Conservation (phyloP, 2,888 invertebrate genomes). For the Molanna angustata region DNA sequence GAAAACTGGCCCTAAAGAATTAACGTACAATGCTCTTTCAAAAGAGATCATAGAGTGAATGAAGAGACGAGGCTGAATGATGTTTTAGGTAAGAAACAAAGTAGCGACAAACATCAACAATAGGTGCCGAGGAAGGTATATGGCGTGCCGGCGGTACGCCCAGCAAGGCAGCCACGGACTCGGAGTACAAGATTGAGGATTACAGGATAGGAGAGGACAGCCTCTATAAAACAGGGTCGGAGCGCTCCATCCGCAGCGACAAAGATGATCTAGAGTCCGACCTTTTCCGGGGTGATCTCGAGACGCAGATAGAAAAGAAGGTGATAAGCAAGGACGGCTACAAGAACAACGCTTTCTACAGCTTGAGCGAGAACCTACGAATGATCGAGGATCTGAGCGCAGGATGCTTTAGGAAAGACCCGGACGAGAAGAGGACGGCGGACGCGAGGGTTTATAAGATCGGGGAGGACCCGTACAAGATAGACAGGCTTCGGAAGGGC, state of each 20-base stretch:
- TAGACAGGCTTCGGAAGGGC: slow-evolving; percentile 7
- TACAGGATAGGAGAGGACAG: slow-evolving; percentile 18
- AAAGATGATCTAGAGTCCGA: slow-evolving; percentile 8
- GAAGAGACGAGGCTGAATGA: too few relatives aligned
- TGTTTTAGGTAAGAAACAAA: too few relatives aligned
- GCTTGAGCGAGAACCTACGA: slow-evolving; percentile 6
- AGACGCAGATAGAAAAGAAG: slow-evolving; percentile 13
- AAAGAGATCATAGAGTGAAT: too few relatives aligned
- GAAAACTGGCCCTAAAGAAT: too few relatives aligned
- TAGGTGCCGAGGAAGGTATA: slow-evolving; percentile 18
- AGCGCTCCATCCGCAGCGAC: neutral
- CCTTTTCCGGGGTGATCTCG: slow-evolving; percentile 16
- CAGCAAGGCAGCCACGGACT: slow-evolving; percentile 13
- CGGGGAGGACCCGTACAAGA: slow-evolving; percentile 13
- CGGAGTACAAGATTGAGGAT: slow-evolving; percentile 16
- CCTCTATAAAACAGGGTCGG: slow-evolving; percentile 12
- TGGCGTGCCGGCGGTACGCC: slow-evolving; percentile 24
- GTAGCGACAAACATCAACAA: slow-evolving; percentile 16
- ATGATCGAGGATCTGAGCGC: slow-evolving; percentile 16
- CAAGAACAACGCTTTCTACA: slow-evolving; percentile 6
- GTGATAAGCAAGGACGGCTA: slow-evolving; percentile 1
- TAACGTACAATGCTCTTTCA: too few relatives aligned
- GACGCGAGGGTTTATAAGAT: slow-evolving; percentile 15
- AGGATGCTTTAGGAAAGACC: slow-evolving; percentile 16
- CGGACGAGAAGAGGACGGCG: slow-evolving; percentile 10